Evolutionary conservation across 1,140 invertebrate genomes (phyloP).

Genomic region (Lanistes nyassanus): DNA sequence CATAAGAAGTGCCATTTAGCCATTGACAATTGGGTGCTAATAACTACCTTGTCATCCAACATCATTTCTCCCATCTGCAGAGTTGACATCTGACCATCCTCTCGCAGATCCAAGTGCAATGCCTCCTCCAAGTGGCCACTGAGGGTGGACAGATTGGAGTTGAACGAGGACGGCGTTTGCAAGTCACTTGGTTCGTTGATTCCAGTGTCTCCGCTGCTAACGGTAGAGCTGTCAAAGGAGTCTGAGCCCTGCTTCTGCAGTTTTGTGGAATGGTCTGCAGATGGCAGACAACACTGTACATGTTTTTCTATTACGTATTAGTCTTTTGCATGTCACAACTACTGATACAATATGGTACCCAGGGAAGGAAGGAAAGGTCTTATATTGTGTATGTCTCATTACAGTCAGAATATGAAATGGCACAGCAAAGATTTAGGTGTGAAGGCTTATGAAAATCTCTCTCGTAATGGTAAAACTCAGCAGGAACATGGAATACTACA

Average conservation of each 20-base stretch:
- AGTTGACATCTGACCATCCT: neutral
- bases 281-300: neutral
- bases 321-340: too few relatives aligned
- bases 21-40: too few relatives aligned
- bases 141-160: constrained; percentile 25
- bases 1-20: too few relatives aligned
- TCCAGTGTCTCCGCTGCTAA: constrained; percentile 16
- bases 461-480: too few relatives aligned
- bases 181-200: constrained; percentile 11
- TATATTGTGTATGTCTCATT: too few relatives aligned
- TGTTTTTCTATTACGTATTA: neutral
- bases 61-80: neutral
- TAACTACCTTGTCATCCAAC: constrained; percentile 9
- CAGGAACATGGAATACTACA: too few relatives aligned
- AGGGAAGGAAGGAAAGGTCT: too few relatives aligned
- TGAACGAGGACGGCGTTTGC: constrained; percentile 16
- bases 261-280: neutral
- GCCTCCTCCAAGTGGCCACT: constrained; percentile 28
- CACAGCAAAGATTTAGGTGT: too few relatives aligned
- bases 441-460: too few relatives aligned
- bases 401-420: too few relatives aligned
- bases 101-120: constrained; percentile 15
- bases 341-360: too few relatives aligned
- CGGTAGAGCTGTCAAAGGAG: constrained; percentile 13
- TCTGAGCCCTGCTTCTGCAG: constrained; percentile 17